Evolutionary conservation across 1,140 invertebrate species (phyloP).

Genomic region (Drosophila jambulina): DNA sequence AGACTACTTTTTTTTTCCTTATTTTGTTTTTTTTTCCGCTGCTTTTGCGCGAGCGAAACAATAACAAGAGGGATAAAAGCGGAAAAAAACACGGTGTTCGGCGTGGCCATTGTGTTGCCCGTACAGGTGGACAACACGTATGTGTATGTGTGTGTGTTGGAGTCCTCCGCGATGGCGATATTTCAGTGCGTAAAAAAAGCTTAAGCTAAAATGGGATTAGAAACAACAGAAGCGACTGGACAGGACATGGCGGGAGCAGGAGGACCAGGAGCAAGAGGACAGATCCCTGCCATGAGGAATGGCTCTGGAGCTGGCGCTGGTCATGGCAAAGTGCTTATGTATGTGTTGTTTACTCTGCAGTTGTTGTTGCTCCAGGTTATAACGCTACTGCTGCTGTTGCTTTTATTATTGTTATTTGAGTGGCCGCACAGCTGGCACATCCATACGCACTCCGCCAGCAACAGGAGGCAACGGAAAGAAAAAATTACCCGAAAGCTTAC

Average conservation of each 20-base stretch:
- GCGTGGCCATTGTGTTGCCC: conserved; percentile 22
- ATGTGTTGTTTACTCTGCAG: conserved; percentile 43
- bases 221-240: conserved; percentile 54
- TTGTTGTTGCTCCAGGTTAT: conserved; percentile 11
- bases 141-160: neutral
- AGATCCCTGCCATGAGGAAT: conserved; percentile 30
- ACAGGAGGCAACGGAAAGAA: conserved; percentile 25
- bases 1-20: neutral
- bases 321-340: conserved; percentile 54
- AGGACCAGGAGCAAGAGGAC: neutral
- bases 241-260: conserved; percentile 10
- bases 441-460: conserved; percentile 38
- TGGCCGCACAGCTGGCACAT: conserved; percentile 70
- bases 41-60: conserved; percentile 18
- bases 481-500: conserved; percentile 23
- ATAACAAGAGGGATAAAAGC: conserved; percentile 19
- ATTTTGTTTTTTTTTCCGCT: neutral
- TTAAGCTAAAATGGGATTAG: conserved; percentile 81
- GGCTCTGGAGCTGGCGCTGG: conserved; percentile 22
- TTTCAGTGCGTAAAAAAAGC: conserved; percentile 67
- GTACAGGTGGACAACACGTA: conserved; percentile 25
- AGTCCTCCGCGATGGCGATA: conserved; percentile 32
- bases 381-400: conserved; percentile 21
- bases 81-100: conserved; percentile 24
- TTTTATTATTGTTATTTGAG: conserved; percentile 68